Base-by-base conservation (phyloP, 1,140 invertebrate species). In the Aphaenogaster floridana region DNA sequence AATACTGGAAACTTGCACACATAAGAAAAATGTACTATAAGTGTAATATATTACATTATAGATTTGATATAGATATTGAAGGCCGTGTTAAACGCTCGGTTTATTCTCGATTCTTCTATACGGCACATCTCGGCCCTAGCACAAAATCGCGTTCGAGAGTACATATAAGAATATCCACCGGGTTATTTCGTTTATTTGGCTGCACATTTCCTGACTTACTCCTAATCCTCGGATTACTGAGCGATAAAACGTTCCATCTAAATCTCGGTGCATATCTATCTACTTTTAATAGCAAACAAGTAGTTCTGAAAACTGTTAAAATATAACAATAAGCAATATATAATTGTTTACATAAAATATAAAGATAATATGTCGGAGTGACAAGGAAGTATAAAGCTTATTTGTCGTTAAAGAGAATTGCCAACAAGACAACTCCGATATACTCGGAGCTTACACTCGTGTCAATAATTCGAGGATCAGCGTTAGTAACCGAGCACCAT, bases 401-500 rank as follows among this genome's bases (percentile, higher is more conserved):
- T 69, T n/a, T 36, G 2, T 36, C 42, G 3, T 36, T 9, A 34
- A 78, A 8, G 9, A 57, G 15, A 48, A 78, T 34, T 48, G 45
- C 54, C 61, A 52, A 17, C 5, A 50, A n/a, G 4, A 87, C 74
- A 80, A 74, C 74, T 72, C 9, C 50, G 15, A 68, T 28, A 42
- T 59, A 34, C 50, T 28, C 28, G 28, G 28, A 28, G 57, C 9
- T 34, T 57, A 2, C 15, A 71, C 42, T 87, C 54, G 7, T 68
- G 3, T 68, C 63, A 54, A 1, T 78, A 72, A 77, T 78, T 80
- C 88, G 88, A 92, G 87, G 76, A 91, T 87, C 77, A 81, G 84
- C 17, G 61, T 88, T 90, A 88, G 79, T 91, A 92, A 92, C 89
- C 91, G 92, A 93, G 92, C 88, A 93, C 91, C 89, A 91, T 92